A percentile compares a stretch with the other conserved stretches of the same genome.
phyloP scores from a whole-genome alignment of 2,797 vertebrate genomes.

The Clamator glandarius region DNA sequence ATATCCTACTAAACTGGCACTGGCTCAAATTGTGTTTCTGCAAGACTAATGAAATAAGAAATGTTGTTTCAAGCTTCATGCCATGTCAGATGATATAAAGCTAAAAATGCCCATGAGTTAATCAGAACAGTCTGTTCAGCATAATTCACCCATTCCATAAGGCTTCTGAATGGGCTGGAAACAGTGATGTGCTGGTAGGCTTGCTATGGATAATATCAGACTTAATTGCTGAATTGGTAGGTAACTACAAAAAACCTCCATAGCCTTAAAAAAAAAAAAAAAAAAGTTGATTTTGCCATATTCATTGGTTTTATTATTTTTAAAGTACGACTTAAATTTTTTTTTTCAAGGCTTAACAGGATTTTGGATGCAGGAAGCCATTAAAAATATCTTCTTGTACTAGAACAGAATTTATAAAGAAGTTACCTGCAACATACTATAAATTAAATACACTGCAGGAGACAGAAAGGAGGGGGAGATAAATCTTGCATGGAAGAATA shows the following conservation, averaged over 20 bases:
- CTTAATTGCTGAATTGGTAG: slow-evolving; percentile 33
- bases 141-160: slow-evolving; percentile 65
- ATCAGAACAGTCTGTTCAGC: slow-evolving; percentile 74
- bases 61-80: slow-evolving; percentile 78
- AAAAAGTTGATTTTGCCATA: neutral
- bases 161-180: slow-evolving; percentile 45
- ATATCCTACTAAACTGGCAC: slow-evolving; percentile 72
- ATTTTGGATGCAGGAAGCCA: neutral
- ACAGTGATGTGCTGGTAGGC: slow-evolving; percentile 2
- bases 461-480: neutral
- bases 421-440: neutral
- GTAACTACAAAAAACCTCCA: neutral
- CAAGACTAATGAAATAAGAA: slow-evolving; percentile 81
- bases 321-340: neutral
- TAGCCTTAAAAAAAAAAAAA: neutral
- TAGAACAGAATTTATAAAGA: neutral
- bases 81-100: slow-evolving; percentile 77
- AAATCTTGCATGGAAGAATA: neutral
- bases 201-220: slow-evolving; percentile 26
- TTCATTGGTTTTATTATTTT: neutral
- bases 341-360: neutral
- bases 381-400: neutral
- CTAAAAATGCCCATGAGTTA: slow-evolving; percentile 78
- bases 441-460: neutral
- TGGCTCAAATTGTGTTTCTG: slow-evolving; percentile 74